phyloP scores from a whole-genome alignment of 2,113 vertebrate species.

The Pelmatolapia mariae region DNA sequence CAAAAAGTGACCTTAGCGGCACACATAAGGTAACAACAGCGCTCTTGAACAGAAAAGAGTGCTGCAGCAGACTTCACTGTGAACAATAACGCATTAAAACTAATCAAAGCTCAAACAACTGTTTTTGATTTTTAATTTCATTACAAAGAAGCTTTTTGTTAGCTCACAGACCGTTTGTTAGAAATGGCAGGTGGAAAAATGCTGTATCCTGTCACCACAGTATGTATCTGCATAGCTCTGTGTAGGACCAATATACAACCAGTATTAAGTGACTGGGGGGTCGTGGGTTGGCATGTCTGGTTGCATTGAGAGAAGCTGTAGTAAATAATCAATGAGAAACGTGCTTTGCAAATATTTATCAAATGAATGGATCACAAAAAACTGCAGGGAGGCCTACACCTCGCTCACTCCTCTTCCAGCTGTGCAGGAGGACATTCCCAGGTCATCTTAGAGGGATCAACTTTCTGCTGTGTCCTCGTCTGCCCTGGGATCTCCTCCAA shows the following conservation, averaged over 20 bases:
- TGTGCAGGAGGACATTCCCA: neutral
- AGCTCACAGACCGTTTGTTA: neutral
- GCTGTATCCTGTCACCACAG: neutral
- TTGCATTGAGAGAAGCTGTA: neutral
- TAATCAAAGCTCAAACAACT: neutral
- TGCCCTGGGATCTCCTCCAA: neutral
- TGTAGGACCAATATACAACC: neutral
- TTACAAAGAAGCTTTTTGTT: neutral
- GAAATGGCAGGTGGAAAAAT: neutral
- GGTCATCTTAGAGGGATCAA: neutral
- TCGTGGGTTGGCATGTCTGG: neutral
- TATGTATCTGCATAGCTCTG: neutral
- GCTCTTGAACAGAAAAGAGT: neutral
- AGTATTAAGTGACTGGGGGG: neutral
- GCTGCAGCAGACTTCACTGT: neutral
- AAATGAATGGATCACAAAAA: neutral
- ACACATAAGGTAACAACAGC: neutral
- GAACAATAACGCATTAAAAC: neutral
- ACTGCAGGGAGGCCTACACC: neutral
- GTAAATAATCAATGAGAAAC: neutral
- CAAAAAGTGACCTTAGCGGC: neutral
- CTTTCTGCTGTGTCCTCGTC: neutral
- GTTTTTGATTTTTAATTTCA: neutral
- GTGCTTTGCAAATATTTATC: neutral
- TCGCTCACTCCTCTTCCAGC: neutral